Percentiles rank a stretch among this genome's conserved stretches.
Evolutionary conservation across 2,113 vertebrate species (phyloP).

Genomic region (Nesogale talazaci): DNA sequence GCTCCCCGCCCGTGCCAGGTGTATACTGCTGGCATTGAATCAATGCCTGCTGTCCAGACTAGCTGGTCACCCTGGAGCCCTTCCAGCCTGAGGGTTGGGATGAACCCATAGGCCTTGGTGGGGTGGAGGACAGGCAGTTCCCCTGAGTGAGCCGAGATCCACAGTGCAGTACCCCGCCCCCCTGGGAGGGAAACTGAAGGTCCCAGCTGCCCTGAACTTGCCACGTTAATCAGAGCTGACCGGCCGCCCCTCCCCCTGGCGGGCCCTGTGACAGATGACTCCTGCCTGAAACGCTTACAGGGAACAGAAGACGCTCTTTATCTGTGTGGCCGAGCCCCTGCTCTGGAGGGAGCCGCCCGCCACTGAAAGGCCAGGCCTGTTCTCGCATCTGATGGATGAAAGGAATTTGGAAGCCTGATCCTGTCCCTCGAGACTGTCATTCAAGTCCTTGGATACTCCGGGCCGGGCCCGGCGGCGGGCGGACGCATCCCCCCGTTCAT

Average conservation of each 20-base stretch:
- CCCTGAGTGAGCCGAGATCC: background rate
- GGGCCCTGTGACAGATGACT: conserved; percentile 85
- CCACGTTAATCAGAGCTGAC: conserved; percentile 79
- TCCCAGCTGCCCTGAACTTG: conserved; percentile 67
- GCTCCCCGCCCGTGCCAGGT: background rate
- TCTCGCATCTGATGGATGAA: conserved; percentile 93
- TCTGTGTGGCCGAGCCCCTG: conserved; percentile 94
- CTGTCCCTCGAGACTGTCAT: conserved; percentile 92
- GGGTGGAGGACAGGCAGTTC: background rate
- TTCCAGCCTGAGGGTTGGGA: background rate
- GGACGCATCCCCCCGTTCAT: conserved; percentile 73
- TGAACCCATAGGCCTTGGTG: background rate
- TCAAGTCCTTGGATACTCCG: conserved; percentile 70
- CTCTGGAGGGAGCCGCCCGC: conserved; percentile 53
- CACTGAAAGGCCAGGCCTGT: conserved; percentile 95
- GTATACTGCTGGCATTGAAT: background rate
- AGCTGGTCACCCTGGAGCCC: background rate
- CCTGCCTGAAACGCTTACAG: conserved; percentile 80
- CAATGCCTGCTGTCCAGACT: background rate
- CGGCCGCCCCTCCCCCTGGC: conserved; percentile 70
- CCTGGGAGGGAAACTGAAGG: conserved; percentile 61
- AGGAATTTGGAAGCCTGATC: conserved; percentile 93
- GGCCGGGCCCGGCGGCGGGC: conserved; percentile 78
- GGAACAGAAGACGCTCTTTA: conserved; percentile 94
- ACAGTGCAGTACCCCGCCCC: background rate